These are phyloP conservation scores for Nephrocerus scutellatus DNA, from an alignment of 2,888 invertebrate species.

Conservation along the genomic window DNA sequence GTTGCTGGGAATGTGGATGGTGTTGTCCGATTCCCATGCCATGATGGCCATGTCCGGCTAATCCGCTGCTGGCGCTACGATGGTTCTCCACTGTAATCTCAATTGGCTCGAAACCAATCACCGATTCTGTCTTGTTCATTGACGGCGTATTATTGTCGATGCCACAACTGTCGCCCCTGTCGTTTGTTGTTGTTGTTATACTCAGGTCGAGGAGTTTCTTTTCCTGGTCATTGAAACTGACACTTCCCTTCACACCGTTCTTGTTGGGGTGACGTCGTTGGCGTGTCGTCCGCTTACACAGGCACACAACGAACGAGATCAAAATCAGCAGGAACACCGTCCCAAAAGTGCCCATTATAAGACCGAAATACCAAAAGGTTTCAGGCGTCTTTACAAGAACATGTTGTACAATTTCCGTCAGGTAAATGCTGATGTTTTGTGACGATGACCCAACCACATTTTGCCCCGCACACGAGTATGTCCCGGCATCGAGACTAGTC, in stretches of 20 bases:
- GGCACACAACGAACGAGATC: constrained; percentile 56
- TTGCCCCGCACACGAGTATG: constrained; percentile 63
- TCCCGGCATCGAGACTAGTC: constrained; percentile 73
- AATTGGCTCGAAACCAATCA: constrained; percentile 55
- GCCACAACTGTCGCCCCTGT: constrained; percentile 56
- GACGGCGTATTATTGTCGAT: constrained; percentile 55
- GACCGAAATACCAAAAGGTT: constrained; percentile 66
- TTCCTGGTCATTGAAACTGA: constrained; percentile 81
- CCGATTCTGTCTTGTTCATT: constrained; percentile 47
- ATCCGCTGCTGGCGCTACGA: no score
- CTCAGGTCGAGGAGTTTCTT: constrained; percentile 78
- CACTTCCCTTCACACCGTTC: constrained; percentile 68
- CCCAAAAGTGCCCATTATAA: constrained; percentile 65
- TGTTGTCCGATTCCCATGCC: constrained; percentile 18
- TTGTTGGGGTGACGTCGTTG: constrained; percentile 54
- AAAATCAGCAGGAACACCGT: constrained; percentile 56
- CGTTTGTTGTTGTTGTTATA: constrained; percentile 63
- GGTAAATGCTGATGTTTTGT: constrained; percentile 54
- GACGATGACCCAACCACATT: constrained; percentile 49
- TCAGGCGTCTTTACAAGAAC: constrained; percentile 58
- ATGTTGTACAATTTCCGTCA: constrained; percentile 58
- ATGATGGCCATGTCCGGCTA: constrained; percentile 25
- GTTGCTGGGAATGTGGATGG: constrained; percentile 19
- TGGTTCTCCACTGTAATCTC: constrained; percentile 56
- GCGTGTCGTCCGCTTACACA: constrained; percentile 50